phyloP scores from a whole-genome alignment of 1,140 invertebrate species.

The Drosophila quadrilineata region DNA sequence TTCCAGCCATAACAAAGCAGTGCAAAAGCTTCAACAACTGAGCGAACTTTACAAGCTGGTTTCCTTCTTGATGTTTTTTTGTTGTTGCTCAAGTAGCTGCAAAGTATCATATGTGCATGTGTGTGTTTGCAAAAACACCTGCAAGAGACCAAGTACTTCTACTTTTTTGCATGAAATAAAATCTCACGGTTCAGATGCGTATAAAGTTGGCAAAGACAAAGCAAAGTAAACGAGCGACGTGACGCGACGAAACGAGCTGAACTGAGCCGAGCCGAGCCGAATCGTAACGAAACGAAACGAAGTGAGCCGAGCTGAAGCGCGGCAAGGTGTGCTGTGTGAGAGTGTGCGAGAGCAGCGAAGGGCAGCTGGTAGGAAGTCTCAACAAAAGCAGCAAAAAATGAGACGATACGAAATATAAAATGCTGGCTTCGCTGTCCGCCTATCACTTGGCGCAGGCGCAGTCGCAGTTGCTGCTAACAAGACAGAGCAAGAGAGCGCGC shows the following conservation, averaged over 20 bases:
- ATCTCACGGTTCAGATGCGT: constrained; percentile 79
- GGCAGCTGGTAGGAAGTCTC: constrained; percentile 73
- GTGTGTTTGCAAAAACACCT: constrained; percentile 19
- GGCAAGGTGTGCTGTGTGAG: not conserved
- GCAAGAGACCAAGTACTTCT: constrained; percentile 59
- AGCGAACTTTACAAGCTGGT: constrained; percentile 66
- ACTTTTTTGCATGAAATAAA: constrained; percentile 78
- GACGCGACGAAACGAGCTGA: not conserved
- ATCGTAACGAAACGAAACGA: not conserved
- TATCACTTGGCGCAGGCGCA: constrained; percentile 29
- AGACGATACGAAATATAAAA: constrained; percentile 14
- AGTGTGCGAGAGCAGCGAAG: constrained; percentile 33
- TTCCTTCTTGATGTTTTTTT: constrained; percentile 52
- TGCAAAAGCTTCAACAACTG: constrained; percentile 16
- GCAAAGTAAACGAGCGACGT: constrained; percentile 40
- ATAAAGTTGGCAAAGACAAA: constrained; percentile 65
- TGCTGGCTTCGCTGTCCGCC: constrained; percentile 23
- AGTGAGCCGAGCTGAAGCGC: not conserved
- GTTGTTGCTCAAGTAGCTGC: too few species aligned
- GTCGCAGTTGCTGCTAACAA: constrained; percentile 13
- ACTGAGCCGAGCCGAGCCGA: too few species aligned
- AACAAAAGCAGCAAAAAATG: constrained; percentile 46
- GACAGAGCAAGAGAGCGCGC: not conserved
- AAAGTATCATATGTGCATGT: too few species aligned
- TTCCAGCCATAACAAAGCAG: constrained; percentile 15